phyloP scores from a whole-genome alignment of 2,113 vertebrate genomes.

The mouse (Mus musculus) region GRCm39 chr8:116377001-116377500 shows the following conservation, averaged over 20 bases:
- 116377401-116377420: accelerated
- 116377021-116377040: conserved; percentile 13
- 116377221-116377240: conserved; percentile 55
- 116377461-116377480: background rate
- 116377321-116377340: background rate
- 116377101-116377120: background rate
- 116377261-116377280: background rate
- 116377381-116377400: background rate
- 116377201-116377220: conserved; percentile 46
- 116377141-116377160: background rate
- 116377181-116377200: background rate
- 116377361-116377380: background rate
- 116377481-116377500: background rate
- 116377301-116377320: background rate
- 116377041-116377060: conserved; percentile 61
- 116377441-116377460: background rate
- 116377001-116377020: background rate
- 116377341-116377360: background rate
- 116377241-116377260: conserved; percentile 56
- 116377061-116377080: conserved; percentile 32
- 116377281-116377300: background rate
- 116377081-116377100: background rate
- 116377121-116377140: conserved; percentile 52
- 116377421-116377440: accelerated
- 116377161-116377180: conserved; percentile 69